phyloP scores from a whole-genome alignment of 1,140 invertebrate genomes.

The Rhizoglyphus robini region DNA sequence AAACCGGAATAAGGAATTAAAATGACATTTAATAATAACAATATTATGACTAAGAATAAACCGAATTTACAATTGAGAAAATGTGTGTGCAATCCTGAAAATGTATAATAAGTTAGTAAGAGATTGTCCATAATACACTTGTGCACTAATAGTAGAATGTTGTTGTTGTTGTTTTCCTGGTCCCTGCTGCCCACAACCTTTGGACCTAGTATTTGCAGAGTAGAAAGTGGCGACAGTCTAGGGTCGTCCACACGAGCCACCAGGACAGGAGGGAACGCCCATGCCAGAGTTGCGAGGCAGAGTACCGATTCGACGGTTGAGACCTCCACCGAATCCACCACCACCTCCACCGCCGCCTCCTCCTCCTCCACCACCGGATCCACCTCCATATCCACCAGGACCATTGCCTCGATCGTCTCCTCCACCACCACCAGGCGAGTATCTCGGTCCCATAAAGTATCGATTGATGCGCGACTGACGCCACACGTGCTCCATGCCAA shows the following conservation, averaged over 20 bases:
- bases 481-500: neutral
- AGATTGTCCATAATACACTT: too few relatives aligned
- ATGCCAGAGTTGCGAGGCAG: conserved; percentile 1
- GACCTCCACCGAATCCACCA: neutral
- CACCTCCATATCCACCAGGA: neutral
- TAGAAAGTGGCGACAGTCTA: too few relatives aligned
- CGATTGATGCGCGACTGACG: neutral
- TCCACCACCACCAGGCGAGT: neutral
- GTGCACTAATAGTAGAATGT: too few relatives aligned
- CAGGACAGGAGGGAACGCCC: conserved; percentile 1
- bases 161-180: too few relatives aligned
- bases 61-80: too few relatives aligned
- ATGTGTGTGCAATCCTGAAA: too few relatives aligned
- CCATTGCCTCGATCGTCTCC: neutral
- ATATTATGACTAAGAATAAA: too few relatives aligned
- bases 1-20: too few relatives aligned
- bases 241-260: conserved; percentile 12
- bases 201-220: too few relatives aligned
- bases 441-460: neutral
- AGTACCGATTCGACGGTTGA: neutral
- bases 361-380: neutral
- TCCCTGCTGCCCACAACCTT: too few relatives aligned
- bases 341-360: neutral
- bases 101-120: too few relatives aligned
- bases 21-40: too few relatives aligned